Base-by-base conservation (phyloP, 2,888 invertebrate genomes). In the Chesias legatella region DNA sequence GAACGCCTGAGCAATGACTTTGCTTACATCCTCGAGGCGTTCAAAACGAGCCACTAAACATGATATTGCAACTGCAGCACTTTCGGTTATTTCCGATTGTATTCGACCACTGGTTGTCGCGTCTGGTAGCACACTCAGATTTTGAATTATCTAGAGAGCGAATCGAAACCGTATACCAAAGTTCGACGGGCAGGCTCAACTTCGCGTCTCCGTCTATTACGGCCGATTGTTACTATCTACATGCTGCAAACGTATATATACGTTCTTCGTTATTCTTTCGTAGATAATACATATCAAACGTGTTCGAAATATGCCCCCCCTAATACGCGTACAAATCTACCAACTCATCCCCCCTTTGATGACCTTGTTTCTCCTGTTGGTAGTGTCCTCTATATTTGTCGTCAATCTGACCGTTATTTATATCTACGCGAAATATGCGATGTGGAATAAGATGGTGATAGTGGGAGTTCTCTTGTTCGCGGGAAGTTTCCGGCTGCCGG, bases 231-330 rank as follows among this genome's bases (percentile, higher is more conserved):
- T n/a, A n/a, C n/a, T n/a, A n/a, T n/a, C n/a, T 17, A 17, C 13
- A 5, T 17, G 13, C 13, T 17, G 13, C 13, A 5, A 3, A 17
- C 13, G 13, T 5, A 5, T 17, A 5, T 17, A 17, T 17, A 17
- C 13, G 13, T 17, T 17, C 13, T 17, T 17, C 2, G 2, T 17
- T 3, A 17, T 5, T 17, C 13, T 17, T 6, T 5, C 28, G 29
- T 30, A 31, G 25, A 31, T 25, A 3, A 3, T 25, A 37, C 30
- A 31, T 31, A 36, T 31, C 25, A 31, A 25, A 26, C 7, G 31
- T 20, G 24, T 8, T 21, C 30, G 13, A 3, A 1, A 38, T 27
- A 26, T 22, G 13, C 26, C 22, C 8, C 31, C 31, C 3, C 26
- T 7, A 13, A 7, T 31, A 0, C 37, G 31, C n/a, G 1, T 20